phyloP scores from a whole-genome alignment of 2,888 invertebrate genomes.

The Drosophila niveifrons region DNA sequence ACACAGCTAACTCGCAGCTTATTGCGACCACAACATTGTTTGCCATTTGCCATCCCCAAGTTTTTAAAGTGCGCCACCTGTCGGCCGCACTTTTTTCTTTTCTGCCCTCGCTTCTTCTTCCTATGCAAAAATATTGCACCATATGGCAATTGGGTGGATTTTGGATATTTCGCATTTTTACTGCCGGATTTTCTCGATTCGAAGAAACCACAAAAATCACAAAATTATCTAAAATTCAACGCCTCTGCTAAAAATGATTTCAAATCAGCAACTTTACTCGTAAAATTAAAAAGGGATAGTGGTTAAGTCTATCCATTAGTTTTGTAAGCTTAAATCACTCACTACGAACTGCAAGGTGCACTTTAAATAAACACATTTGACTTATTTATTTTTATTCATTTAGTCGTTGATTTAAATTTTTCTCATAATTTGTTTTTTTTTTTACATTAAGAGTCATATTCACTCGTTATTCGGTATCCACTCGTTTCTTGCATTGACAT shows the following conservation, averaged over 20 bases:
- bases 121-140: slow-evolving; percentile 10
- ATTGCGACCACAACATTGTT: slow-evolving; percentile 47
- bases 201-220: slow-evolving; percentile 13
- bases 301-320: neutral
- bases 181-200: slow-evolving; percentile 14
- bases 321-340: neutral
- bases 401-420: too few relatives aligned
- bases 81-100: slow-evolving; percentile 13
- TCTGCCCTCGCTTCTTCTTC: too few relatives aligned
- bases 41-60: slow-evolving; percentile 12
- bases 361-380: too few relatives aligned
- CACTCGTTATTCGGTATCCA: too few relatives aligned
- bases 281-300: neutral
- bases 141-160: slow-evolving; percentile 5
- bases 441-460: too few relatives aligned
- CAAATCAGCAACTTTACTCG: neutral
- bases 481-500: too few relatives aligned
- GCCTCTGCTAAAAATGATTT: neutral
- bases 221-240: neutral
- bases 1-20: neutral
- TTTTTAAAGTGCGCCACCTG: slow-evolving; percentile 46
- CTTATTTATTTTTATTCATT: too few relatives aligned
- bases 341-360: too few relatives aligned
- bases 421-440: too few relatives aligned
- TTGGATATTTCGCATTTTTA: slow-evolving; percentile 7